Percentiles rank a stretch among this genome's conserved stretches.
phyloP scores from a whole-genome alignment of 2,888 invertebrate species.

The Diarsia dahlii region DNA sequence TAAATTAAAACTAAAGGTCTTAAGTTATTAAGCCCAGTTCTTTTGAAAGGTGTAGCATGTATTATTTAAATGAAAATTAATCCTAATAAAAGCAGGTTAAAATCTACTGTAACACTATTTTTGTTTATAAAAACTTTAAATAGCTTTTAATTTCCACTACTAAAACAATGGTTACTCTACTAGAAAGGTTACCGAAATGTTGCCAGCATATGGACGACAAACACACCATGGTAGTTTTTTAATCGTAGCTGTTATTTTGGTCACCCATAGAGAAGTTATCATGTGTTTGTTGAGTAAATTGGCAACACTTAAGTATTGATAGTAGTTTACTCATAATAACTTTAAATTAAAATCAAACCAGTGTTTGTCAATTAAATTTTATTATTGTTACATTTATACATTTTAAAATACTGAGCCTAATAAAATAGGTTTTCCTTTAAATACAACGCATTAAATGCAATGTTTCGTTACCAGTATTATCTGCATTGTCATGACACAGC shows the following conservation, averaged over 20 bases:
- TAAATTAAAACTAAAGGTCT: conserved; percentile 46
- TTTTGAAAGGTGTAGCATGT: background rate
- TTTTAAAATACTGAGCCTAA: background rate
- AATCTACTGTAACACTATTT: no score
- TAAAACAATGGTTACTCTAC: background rate
- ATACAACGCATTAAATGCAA: conserved; percentile 72
- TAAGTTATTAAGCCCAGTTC: background rate
- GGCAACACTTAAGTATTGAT: background rate
- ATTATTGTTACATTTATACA: background rate
- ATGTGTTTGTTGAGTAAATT: background rate
- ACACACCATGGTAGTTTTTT: background rate
- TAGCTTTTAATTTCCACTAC: background rate
- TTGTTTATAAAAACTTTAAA: background rate
- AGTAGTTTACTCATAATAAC: background rate
- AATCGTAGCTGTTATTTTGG: background rate
- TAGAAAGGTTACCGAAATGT: background rate
- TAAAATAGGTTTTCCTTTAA: conserved; percentile 47
- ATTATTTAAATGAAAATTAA: background rate
- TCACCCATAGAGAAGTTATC: background rate
- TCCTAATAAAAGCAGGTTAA: background rate
- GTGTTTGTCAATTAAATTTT: no score
- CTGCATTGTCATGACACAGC: conserved; percentile 56
- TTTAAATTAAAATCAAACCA: background rate
- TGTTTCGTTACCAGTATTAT: conserved; percentile 40
- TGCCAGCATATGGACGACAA: background rate